Base-by-base conservation (phyloP, 2,797 vertebrate species). In the Sebastes trivittatus region DNA sequence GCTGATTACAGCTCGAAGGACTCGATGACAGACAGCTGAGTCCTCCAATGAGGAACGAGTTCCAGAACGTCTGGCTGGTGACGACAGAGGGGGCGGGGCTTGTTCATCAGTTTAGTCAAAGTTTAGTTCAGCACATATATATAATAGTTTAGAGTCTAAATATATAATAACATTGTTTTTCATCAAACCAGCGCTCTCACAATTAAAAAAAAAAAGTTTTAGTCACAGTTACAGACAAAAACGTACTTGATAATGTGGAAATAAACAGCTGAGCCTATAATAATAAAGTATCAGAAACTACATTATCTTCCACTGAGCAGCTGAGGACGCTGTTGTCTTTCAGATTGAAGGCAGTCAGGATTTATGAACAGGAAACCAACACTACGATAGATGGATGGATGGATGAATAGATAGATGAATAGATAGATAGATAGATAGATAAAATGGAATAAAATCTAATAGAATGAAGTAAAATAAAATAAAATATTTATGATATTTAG, bases 41-140 rank as follows among this genome's bases (percentile, higher is more conserved):
- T 75, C 9, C 6, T 72, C 88, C 92, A 94, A 92, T 93, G 30
- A 84, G 56, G 14, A 30, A 6, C 11, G 11, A 63, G 6, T 62
- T 27, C 2, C 2, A 10, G 9, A 11, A 22, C 27, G 36, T 46
- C 7, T 75, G 61, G 20, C 0, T 9, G 13, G 13, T 22, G 30
- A 79, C 30, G 23, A 23, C 27, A 46, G 23, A 66, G 20, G 5
- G 27, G 27, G 85, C 25, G 83, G 72, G 60, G 23, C 4, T 55
- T 52, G 3, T 22, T 9, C 3, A n/a, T 14, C 3, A 4, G 25
- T 86, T 89, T 61, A 70, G 77, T 83, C 75, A 83, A 78, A 82
- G 38, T 16, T 42, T 42, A 42, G 23, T 59, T 56, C 46, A 9
- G 20, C 54, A 34, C 7, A 23, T 2, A 25, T 42, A 42, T 42